Base-by-base conservation (phyloP, 2,113 vertebrate genomes). In the Brachypodius melanocephalos region DNA sequence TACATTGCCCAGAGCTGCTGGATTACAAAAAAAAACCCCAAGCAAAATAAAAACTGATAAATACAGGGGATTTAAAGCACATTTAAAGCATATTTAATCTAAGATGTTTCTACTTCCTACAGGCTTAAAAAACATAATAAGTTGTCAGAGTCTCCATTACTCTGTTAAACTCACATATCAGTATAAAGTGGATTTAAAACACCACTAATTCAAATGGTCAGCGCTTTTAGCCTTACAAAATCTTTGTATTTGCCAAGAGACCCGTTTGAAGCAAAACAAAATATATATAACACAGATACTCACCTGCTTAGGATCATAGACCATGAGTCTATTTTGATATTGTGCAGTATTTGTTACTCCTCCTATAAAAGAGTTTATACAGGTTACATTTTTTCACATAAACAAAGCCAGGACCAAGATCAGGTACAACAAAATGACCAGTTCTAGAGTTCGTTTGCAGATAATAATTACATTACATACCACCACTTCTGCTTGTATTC, bases 311-410 rank as follows among this genome's bases (percentile, higher is more conserved):
- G 99, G 99, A 96, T 99, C 99, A 86, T 99, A 99, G 22, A 99
- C 99, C 99, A 99, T 99, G 93, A 99, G 97, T 90, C 99, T 98
- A 95, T 99, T 99, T 97, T 99, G 99, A 97, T 99, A 99, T 71
- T 99, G 99, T 72, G 99, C 99, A 7, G 99, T 99, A 96, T 99
- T 99, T 88, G 99, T 99, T 91, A 99, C 99, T 66, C 99, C 99
- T 97, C 99, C 99, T 99, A 97, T 14, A 98, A 98, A 77, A 96
- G 84, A 98, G 81, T 85, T 94, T 67, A 90, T 87, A 97, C 19
- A 68, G 58, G 90, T 97, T 97, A 98, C 38, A 52, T 68, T 71
- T 96, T 94, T 95, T 90, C 32, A 67, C 52, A 78, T 49, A 90
- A 91, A 88, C 54, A 71, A 93, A 94, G 85, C 7, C 12, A 88